Conservation (phyloP, 1,140 invertebrate species). For the Halictus rubicundus region DNA sequence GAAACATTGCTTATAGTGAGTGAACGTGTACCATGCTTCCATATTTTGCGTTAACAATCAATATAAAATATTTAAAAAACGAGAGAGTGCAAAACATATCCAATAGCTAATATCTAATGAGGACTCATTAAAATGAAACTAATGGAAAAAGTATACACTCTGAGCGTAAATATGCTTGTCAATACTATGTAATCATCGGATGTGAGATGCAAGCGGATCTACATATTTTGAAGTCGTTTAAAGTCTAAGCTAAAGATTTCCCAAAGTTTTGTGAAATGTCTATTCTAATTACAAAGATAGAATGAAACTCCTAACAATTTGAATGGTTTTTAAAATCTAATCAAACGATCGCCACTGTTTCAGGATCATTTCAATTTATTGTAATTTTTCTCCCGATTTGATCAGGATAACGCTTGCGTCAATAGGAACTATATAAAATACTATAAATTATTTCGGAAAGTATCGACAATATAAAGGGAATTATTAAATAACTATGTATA, state of each 20-base stretch:
- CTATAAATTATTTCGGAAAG: not conserved
- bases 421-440: constrained; percentile 29
- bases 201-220: constrained; percentile 24
- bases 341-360: not conserved
- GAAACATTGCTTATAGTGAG: constrained; percentile 23
- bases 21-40: constrained; percentile 32
- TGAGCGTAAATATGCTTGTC: not conserved
- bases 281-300: constrained; percentile 33
- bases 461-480: not conserved
- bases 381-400: not conserved
- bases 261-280: not conserved
- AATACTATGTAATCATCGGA: constrained; percentile 3
- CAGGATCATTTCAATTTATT: not conserved
- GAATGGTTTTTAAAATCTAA: not conserved
- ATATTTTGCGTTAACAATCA: not conserved
- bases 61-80: not conserved
- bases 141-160: constrained; percentile 6
- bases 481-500: not conserved
- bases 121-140: not conserved
- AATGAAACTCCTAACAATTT: constrained; percentile 28
- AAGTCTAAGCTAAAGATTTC: constrained; percentile 14
- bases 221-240: constrained; percentile 4
- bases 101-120: not conserved
- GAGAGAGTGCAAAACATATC: not conserved
- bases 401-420: constrained; percentile 1